These are phyloP conservation scores for Drosophila subobscura DNA, from an alignment of 1,140 invertebrate species.

Conservation along the genomic window DNA sequence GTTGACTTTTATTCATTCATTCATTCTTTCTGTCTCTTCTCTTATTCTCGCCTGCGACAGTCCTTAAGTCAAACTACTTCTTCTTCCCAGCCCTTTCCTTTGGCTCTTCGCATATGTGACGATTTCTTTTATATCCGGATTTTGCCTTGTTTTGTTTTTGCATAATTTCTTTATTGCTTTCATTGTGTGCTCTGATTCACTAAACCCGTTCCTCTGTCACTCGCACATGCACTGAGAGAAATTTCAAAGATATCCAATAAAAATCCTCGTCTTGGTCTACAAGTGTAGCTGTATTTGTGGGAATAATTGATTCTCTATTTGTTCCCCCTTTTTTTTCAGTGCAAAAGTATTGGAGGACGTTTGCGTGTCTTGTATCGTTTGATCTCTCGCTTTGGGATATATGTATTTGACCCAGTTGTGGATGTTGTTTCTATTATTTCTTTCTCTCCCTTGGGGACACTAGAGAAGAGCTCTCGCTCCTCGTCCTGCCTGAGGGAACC, in stretches of 20 bases:
- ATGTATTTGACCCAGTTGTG: slow-evolving; percentile 55
- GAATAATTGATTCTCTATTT: no score
- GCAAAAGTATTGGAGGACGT: no score
- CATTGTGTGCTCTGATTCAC: slow-evolving; percentile 37
- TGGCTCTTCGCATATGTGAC: slow-evolving; percentile 14
- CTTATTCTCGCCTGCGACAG: no score
- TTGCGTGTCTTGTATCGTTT: slow-evolving; percentile 33
- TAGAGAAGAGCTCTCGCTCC: background rate
- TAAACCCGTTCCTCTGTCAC: background rate
- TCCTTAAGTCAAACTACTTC: background rate
- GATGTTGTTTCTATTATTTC: slow-evolving; percentile 23
- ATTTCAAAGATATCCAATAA: no score
- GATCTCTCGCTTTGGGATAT: slow-evolving; percentile 53
- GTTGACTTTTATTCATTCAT: slow-evolving; percentile 8
- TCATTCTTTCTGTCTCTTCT: no score
- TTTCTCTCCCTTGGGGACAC: background rate
- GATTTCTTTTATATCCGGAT: slow-evolving; percentile 22
- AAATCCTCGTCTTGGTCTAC: no score
- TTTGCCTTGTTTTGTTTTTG: slow-evolving; percentile 16
- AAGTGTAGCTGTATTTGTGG: no score
- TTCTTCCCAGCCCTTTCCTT: no score
- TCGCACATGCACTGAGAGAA: no score
- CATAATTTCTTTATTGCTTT: slow-evolving; percentile 30
- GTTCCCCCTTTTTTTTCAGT: no score
- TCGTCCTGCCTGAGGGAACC: background rate